Evolutionary conservation across 1,140 invertebrate species (phyloP), one percentile per base, ranked within the genome.

Genomic region (Wasmannia auropunctata): DNA sequence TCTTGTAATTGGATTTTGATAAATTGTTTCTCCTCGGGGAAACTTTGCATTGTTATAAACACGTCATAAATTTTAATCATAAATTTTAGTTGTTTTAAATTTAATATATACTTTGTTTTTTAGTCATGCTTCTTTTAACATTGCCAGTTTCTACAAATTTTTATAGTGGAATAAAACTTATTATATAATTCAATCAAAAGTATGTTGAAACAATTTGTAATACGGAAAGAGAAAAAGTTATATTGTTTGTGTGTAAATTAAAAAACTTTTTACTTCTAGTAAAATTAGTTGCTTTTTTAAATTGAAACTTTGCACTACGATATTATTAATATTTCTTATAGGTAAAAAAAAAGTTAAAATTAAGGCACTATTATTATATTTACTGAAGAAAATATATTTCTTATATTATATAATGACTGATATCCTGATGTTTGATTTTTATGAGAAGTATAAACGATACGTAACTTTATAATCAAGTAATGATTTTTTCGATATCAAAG

Each of bases 401-500:
- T 62, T 5, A 28, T 43, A 43, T 43, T 11, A 31, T 49, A 43
- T 40, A 51, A 63, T n/a, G 4, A 0, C 14, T 19, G 5, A 8
- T 28, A 54, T 69, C 7, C 10, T 43, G 2, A 76, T n/a, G 19
- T 63, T 22, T 34, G 31, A 37, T 28, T 43, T 40, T 46, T 3
- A 40, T n/a, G 7, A 34, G 14, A 40, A 37, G 28, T 25, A 69
- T 28, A 10, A 40, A 69, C 8, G n/a, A 37, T 37, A 25, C 5
- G 1, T 25, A 54, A 54, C 6, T 51, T 62, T 8, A n/a, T 19
- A 6, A 0, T 28, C 25, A 56, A 74, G 5, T 43, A 80, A 81
- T 40, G 28, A 69, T 10, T 81, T 54, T 56, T 81, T 81, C 43
- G 28, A 56, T 56, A 16, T 28, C n/a, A 16, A 70, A 8, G 37